Evolutionary conservation across 2,113 vertebrate species (phyloP), one percentile per base, ranked within the genome.

Genomic region (Zeus faber): DNA sequence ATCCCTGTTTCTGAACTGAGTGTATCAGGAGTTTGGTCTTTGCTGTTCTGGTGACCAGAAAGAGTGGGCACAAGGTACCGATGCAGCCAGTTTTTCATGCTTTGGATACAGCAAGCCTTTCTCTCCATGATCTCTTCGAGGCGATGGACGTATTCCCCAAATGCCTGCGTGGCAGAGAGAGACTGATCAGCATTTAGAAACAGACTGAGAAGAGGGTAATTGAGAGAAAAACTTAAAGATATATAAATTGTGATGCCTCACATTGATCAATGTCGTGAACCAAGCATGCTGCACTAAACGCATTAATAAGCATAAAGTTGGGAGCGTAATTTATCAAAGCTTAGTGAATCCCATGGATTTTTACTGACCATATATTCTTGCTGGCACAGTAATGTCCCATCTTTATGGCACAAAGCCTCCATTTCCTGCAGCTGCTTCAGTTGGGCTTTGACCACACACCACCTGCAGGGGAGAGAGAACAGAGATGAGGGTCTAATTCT

Each of bases 351-450:
- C n/a, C n/a, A n/a, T n/a, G n/a, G n/a, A n/a, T n/a, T 17, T 44
- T 16, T 14, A 83, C 91, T 89, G 66, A 97, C 95, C 59, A 73
- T 84, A 45, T 79, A 75, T 57, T 85, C 70, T 54, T 92, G 79
- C 51, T 87, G 89, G 54, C 70, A 86, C 40, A 94, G 80, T 74
- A 96, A 78, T 2, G 62, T 79, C 62, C 91, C 88, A 22, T 95
- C 95, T 73, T 85, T 87, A 47, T 72, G 79, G 60, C 78, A 84
- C 57, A 97, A 61, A 47, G 77, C 65, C 4, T 91, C 87, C 91
- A 95, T 91, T 72, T 94, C 88, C 57, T 92, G 77, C 55, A 91
- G 76, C 65, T 93, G 92, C 72, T 92, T 83, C 69, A 8, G 84
- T 46, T 94, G 92, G 58, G 90, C 89, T 57, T 40, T 76, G 41